Base-by-base conservation (phyloP, 2,888 invertebrate species). In the Keiferia lycopersicella region DNA sequence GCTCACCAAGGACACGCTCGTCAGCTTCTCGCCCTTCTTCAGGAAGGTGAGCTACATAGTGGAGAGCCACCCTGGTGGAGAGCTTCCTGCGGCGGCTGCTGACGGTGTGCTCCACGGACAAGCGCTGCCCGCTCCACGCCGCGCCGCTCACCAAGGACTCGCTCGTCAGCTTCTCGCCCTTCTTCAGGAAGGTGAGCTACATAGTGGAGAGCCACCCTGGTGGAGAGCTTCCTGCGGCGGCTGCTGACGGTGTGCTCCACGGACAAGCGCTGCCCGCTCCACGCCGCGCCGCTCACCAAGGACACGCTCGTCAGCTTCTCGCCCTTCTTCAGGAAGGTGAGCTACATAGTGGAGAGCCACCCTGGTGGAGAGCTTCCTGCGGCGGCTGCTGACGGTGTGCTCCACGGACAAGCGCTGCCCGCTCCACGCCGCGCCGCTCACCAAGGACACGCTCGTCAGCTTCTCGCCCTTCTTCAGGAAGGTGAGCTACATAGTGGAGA, bases 391-490 rank as follows among this genome's bases (percentile, higher is more conserved):
- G 68, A 92, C 94, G 60, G 93, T 93, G 16, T 96, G 96, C 83
- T 93, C 95, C 57, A 91, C 93, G 66, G 93, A 96, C 82, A 92
- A 94, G 12, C 93, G 94, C 74, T 96, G 96, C 75, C 94, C 96
- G 53, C 93, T 97, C 73, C 89, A 92, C 80, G 86, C 86, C 65
- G 87, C 90, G 69, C 91, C 93, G 45, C 92, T 95, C 80, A 95
- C 95, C 62, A 93, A 94, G 72, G 93, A 94, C 78, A 93, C 95
- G 67, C 93, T 97, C 71, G 93, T 95, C 69, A 94, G 94, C 79
- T 95, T 97, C 88, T 96, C 96, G 77, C 94, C 95, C 57, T 97
- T 97, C 92, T 97, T 97, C 92, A 92, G 95, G 75, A 96, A 96
- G 90, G 91, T 89, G 64, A 12, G 12, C n/a, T n/a, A n/a, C n/a